Conservation (phyloP, 2,888 invertebrate species). For the Tricholauxania praeusta region DNA sequence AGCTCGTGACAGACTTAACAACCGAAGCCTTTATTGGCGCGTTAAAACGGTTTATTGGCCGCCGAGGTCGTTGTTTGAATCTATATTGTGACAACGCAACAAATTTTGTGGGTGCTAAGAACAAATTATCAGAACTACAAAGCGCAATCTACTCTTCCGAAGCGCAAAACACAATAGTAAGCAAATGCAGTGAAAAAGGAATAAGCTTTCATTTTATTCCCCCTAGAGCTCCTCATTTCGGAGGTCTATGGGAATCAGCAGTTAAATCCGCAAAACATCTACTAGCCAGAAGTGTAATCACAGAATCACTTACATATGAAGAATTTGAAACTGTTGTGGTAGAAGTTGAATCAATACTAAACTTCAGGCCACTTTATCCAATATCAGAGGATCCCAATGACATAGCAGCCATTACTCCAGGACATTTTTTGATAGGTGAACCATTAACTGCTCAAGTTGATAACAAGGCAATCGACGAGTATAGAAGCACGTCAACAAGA, state of each 20-base stretch:
- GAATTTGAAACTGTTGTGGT: neutral
- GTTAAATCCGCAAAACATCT: neutral
- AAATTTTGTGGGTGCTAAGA: neutral
- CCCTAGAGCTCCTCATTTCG: neutral
- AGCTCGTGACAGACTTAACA: constrained; percentile 37
- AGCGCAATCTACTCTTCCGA: too few species aligned
- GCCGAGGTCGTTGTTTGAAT: neutral
- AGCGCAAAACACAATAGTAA: too few species aligned
- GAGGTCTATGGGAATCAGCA: neutral
- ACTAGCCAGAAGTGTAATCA: neutral
- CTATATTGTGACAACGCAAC: too few species aligned
- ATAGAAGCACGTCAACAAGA: too few species aligned
- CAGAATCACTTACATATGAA: neutral
- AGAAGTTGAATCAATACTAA: neutral
- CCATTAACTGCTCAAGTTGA: too few species aligned
- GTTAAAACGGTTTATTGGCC: constrained; percentile 37
- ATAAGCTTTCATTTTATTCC: neutral
- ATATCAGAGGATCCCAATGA: neutral
- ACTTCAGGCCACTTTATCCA: neutral
- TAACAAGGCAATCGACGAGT: too few species aligned
- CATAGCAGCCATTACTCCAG: too few species aligned
- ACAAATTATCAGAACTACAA: too few species aligned
- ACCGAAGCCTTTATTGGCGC: constrained; percentile 35
- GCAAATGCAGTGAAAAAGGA: neutral
- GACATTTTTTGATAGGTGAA: too few species aligned